Percentiles rank a stretch among this genome's conserved stretches.
Conservation (phyloP, 1,140 invertebrate species). For the Platyscapa corneri region DNA sequence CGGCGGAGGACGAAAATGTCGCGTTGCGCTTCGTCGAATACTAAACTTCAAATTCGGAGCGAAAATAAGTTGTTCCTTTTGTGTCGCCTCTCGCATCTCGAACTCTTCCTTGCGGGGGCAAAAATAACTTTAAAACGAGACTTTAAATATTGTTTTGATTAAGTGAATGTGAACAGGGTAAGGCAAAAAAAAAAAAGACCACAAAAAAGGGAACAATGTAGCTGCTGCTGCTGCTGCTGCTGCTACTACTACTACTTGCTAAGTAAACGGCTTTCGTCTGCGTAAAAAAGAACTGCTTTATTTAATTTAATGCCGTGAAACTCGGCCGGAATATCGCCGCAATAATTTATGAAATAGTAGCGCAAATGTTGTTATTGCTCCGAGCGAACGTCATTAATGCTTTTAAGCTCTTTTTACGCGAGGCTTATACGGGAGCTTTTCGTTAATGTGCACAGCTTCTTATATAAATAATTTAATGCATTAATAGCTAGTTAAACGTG, state of each 20-base stretch:
- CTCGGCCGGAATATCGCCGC: too few relatives aligned
- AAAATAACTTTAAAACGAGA: not conserved
- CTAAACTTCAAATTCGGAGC: not conserved
- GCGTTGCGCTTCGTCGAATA: too few relatives aligned
- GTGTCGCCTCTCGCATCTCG: too few relatives aligned
- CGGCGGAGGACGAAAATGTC: not conserved
- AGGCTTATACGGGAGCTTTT: too few relatives aligned
- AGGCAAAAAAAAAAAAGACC: not conserved
- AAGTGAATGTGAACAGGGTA: not conserved
- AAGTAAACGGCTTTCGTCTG: too few relatives aligned
- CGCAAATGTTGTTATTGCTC: not conserved
- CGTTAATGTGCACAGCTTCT: too few relatives aligned
- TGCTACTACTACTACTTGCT: too few relatives aligned
- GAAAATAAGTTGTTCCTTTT: not conserved
- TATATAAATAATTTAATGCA: too few relatives aligned
- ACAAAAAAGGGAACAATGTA: not conserved
- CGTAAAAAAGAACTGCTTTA: not conserved
- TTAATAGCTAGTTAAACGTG: too few relatives aligned
- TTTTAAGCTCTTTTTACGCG: not conserved
- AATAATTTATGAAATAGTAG: not conserved
- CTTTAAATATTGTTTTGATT: slow-evolving; percentile 11
- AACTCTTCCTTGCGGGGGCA: not conserved
- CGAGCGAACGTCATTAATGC: not conserved
- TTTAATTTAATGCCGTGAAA: too few relatives aligned
- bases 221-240: not conserved